Conservation (phyloP, 2,113 vertebrate species). For the Numida meleagris region DNA sequence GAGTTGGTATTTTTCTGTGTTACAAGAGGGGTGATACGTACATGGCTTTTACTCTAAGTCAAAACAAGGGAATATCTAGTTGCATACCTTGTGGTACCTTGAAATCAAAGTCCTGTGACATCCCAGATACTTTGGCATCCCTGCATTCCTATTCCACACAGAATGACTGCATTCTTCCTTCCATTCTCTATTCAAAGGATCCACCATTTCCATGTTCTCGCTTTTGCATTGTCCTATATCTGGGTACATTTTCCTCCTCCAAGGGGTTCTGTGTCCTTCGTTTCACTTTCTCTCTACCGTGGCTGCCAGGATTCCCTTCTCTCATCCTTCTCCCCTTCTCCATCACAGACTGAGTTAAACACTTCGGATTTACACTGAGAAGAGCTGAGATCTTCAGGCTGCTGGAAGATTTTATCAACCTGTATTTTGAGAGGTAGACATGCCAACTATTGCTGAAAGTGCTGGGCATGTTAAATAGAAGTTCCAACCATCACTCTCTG, state of each 20-base stretch:
- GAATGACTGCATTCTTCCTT: not conserved
- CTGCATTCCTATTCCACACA: not conserved
- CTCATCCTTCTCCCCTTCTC: not conserved
- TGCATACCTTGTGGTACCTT: not conserved
- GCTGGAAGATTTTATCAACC: not conserved
- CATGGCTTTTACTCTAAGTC: not conserved
- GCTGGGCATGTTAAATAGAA: not conserved
- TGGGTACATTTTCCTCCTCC: not conserved
- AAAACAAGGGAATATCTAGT: not conserved
- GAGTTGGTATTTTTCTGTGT: not conserved
- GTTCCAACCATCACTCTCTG: not conserved
- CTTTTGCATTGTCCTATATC: not conserved
- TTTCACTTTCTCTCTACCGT: not conserved
- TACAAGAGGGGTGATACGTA: not conserved
- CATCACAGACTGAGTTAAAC: not conserved
- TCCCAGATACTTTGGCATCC: not conserved
- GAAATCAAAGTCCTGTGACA: not conserved
- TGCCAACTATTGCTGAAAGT: not conserved
- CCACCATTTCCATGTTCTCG: not conserved
- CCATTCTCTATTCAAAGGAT: not conserved
- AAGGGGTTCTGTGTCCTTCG: not conserved
- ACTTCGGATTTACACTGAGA: not conserved
- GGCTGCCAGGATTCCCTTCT: rapidly evolving
- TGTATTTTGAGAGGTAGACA: not conserved
- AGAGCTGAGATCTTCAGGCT: not conserved